Percentiles rank a stretch among this genome's conserved stretches.
Conservation (phyloP, 1,140 invertebrate species). For the Polypedilum vanderplanki region DNA sequence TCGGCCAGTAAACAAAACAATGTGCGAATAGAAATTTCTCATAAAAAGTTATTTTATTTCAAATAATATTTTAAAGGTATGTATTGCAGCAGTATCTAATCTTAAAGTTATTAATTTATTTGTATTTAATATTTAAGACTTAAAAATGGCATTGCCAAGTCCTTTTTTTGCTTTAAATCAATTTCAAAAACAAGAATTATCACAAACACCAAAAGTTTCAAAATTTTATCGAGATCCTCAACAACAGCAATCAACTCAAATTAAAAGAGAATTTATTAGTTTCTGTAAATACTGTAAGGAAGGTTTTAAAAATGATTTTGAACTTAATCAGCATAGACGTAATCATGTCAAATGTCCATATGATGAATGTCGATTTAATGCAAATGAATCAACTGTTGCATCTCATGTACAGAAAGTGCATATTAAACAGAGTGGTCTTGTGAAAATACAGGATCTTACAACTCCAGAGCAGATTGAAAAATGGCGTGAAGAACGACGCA, state of each 20-base stretch:
- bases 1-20: no score
- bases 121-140: not conserved
- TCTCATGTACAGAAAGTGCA: not conserved
- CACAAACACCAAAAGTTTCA: not conserved
- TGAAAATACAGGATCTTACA: conserved; percentile 45
- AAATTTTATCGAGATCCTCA: not conserved
- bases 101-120: no score
- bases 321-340: not conserved
- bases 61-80: not conserved
- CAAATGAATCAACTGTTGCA: not conserved
- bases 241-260: not conserved
- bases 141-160: not conserved
- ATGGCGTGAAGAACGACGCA: conserved; percentile 73
- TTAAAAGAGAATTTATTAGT: not conserved
- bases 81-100: not conserved
- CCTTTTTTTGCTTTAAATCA: not conserved
- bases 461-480: conserved; percentile 72
- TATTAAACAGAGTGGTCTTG: not conserved
- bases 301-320: not conserved
- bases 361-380: conserved; percentile 3
- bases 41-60: not conserved
- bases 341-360: not conserved
- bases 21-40: no score
- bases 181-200: not conserved
- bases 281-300: not conserved